Evolutionary conservation across 1,140 invertebrate genomes (phyloP), one percentile per base, ranked within the genome.

Genomic region (Zaprionus kolodkinae): DNA sequence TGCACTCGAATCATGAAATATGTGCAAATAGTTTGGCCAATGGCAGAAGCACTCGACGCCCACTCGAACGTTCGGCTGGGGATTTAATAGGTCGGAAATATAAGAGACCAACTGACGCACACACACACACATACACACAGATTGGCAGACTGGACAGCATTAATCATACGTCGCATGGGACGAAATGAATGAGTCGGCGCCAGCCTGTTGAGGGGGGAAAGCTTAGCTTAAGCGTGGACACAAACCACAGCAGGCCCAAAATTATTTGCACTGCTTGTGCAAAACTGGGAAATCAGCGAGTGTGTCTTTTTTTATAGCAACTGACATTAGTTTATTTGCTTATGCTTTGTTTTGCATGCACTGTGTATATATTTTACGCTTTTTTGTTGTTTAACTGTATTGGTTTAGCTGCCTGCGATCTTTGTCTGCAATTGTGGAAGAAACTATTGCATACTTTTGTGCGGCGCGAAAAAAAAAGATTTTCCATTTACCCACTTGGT

Each of bases 101-200:
- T 56, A 11, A n/a, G 12, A 40, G 15, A n/a, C 45, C 6, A 33
- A 62, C n/a, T 13, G 15, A n/a, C 36, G 17, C 35, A 50, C 30
- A 43, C 1, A n/a, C n/a, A 6, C 40, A 45, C 40, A 6, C 40
- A 15, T n/a, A 43, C 40, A 15, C 40, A 43, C 40, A 15, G n/a
- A 17, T 15, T 30, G 15, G 11, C 33, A 38, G 25, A 30, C 30
- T 48, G 27, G 11, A 10, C 13, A 43, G 35, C 40, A 81, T 69
- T 81, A 68, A 74, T 76, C 74, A 81, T 81, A 70, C 79, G 79
- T 38, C 79, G 56, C 45, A 79, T 81, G 25, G 59, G 52, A 25
- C 30, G 17, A 40, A 10, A 11, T 2, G 17, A 9, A 9, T 2
- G 17, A 9, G n/a, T 17, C 64, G 72, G 52, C 59, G 10, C 43